These are phyloP conservation scores for Gymnosoma rotundatum DNA, from an alignment of 2,888 invertebrate genomes.

Conservation along the genomic window DNA sequence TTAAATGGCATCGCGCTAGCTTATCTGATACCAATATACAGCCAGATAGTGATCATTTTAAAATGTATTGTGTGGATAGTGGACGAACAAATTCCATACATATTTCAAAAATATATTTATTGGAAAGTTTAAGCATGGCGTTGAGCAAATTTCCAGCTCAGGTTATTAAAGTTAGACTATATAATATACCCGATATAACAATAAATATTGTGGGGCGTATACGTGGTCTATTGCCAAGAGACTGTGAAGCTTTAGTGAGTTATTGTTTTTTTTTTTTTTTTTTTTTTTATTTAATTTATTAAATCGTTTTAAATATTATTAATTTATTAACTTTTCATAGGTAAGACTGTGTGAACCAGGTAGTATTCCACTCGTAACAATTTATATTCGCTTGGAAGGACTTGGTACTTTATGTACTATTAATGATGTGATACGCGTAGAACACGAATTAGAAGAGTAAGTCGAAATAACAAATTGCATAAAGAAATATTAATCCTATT, in stretches of 20 bases:
- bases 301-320: too few relatives aligned
- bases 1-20: conserved; percentile 83
- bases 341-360: conserved; percentile 56
- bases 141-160: conserved; percentile 84
- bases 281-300: too few relatives aligned
- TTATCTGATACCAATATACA: conserved; percentile 77
- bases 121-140: conserved; percentile 84
- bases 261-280: background rate
- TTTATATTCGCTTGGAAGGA: conserved; percentile 87
- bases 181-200: conserved; percentile 84
- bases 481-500: too few relatives aligned
- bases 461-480: background rate
- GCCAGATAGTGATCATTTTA: conserved; percentile 78
- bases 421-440: conserved; percentile 87
- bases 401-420: conserved; percentile 87
- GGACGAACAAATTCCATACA: conserved; percentile 83
- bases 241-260: conserved; percentile 81
- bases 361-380: conserved; percentile 84
- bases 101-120: conserved; percentile 82
- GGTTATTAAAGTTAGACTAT: conserved; percentile 84
- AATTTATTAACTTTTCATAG: background rate
- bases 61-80: conserved; percentile 84
- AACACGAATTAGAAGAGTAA: conserved; percentile 84
- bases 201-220: conserved; percentile 84
- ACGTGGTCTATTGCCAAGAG: conserved; percentile 84